These are phyloP conservation scores for Panagrolaimus sp. DNA, from an alignment of 1,140 invertebrate species.

Conservation along the genomic window DNA sequence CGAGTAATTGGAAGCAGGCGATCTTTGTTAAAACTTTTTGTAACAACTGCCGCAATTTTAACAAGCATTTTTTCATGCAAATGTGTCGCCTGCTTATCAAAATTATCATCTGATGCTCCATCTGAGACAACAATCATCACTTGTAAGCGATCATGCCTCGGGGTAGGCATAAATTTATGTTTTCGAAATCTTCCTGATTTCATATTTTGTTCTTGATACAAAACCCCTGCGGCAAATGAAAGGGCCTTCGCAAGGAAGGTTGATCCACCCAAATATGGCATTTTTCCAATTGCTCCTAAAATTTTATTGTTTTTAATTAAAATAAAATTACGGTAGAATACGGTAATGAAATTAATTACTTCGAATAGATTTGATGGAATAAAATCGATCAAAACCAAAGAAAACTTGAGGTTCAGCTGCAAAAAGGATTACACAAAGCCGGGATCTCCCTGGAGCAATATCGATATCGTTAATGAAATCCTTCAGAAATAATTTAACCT, in stretches of 20 bases:
- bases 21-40: conserved; percentile 51
- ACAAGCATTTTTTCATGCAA: conserved; percentile 45
- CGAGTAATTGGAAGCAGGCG: conserved; percentile 45
- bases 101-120: conserved; percentile 49
- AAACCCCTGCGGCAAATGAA: conserved; percentile 49
- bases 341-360: conserved; percentile 25
- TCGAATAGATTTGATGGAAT: conserved; percentile 33
- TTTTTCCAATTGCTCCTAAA: conserved; percentile 43
- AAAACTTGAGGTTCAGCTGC: conserved; percentile 46
- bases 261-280: conserved; percentile 51
- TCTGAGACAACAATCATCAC: conserved; percentile 52
- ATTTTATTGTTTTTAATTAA: no score
- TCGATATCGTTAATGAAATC: conserved; percentile 45
- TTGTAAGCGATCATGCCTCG: conserved; percentile 50
- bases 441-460: conserved; percentile 46
- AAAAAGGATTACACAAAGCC: conserved; percentile 46
- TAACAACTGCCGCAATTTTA: conserved; percentile 49
- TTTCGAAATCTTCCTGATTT: conserved; percentile 36
- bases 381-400: conserved; percentile 49
- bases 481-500: conserved; percentile 32
- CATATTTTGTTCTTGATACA: conserved; percentile 55
- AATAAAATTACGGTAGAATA: conserved; percentile 5
- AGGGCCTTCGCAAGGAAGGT: conserved; percentile 55
- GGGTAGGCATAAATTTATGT: conserved; percentile 48
- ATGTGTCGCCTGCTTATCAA: conserved; percentile 50